These are phyloP conservation scores for Epizoanthus scotinus DNA, from an alignment of 92 coral and sea anemone species.

Conservation along the genomic window DNA sequence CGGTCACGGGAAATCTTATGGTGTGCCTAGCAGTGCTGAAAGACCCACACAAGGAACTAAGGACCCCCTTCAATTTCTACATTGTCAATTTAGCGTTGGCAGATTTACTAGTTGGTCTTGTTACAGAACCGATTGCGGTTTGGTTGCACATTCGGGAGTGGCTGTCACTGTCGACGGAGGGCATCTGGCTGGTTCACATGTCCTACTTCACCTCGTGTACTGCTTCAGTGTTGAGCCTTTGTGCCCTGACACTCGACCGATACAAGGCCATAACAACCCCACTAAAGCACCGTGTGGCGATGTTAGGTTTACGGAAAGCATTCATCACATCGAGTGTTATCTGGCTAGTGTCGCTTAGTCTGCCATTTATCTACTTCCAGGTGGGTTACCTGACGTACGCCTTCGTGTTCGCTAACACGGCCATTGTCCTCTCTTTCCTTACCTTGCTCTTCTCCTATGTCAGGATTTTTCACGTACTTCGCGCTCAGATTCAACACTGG, in stretches of 20 bases:
- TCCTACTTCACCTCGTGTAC: constrained; percentile 81
- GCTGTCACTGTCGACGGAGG: constrained; percentile 42
- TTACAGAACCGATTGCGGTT: constrained; percentile 77
- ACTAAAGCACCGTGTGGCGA: constrained; percentile 59
- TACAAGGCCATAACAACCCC: constrained; percentile 65
- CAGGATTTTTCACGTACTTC: constrained; percentile 53
- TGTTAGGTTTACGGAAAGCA: constrained; percentile 46
- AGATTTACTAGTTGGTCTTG: constrained; percentile 82
- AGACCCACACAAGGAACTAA: constrained; percentile 76
- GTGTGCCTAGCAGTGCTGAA: constrained; percentile 76
- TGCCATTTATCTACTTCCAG: constrained; percentile 71
- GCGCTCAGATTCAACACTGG: constrained; percentile 48
- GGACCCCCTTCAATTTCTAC: constrained; percentile 84
- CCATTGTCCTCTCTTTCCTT: constrained; percentile 55
- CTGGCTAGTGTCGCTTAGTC: constrained; percentile 61
- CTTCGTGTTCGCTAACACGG: constrained; percentile 86
- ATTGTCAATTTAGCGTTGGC: constrained; percentile 83
- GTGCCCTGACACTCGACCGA: constrained; percentile 80
- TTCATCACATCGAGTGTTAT: constrained; percentile 41
- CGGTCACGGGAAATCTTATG: constrained; percentile 82
- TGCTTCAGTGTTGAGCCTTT: constrained; percentile 78
- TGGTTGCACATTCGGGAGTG: constrained; percentile 81
- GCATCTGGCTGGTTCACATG: constrained; percentile 59
- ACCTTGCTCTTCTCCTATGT: constrained; percentile 65
- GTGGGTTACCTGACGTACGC: constrained; percentile 73